phyloP scores from a whole-genome alignment of 2,113 vertebrate species.

The Spermophilus dauricus region DNA sequence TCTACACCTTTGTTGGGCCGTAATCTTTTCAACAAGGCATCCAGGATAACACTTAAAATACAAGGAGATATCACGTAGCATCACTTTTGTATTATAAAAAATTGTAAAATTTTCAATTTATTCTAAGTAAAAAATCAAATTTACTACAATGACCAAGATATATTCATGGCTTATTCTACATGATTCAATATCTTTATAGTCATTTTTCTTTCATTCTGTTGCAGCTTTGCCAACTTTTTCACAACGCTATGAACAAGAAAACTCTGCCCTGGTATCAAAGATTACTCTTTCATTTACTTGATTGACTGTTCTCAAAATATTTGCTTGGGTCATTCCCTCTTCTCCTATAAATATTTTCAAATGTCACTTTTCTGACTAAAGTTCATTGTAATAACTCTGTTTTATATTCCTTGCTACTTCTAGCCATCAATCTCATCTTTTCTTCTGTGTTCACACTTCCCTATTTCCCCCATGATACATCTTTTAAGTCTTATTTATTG shows the following conservation, averaged over 20 bases:
- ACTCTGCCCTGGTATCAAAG: background rate
- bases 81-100: too few relatives aligned
- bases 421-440: background rate
- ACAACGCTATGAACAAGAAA: background rate
- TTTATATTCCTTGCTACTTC: background rate
- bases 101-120: too few relatives aligned
- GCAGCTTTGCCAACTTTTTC: background rate
- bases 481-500: background rate
- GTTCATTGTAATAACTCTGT: too few relatives aligned
- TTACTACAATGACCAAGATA: too few relatives aligned
- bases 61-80: too few relatives aligned
- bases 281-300: background rate
- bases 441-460: background rate
- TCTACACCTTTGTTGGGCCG: too few relatives aligned
- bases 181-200: too few relatives aligned
- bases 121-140: too few relatives aligned
- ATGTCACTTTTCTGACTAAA: background rate
- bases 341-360: background rate
- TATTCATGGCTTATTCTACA: too few relatives aligned
- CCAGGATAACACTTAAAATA: too few relatives aligned
- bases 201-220: background rate
- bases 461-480: too few relatives aligned
- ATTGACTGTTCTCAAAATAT: background rate
- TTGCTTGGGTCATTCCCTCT: background rate
- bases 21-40: too few relatives aligned